These are phyloP conservation scores for Penaeus monodon DNA, from an alignment of 2,888 invertebrate species.

Conservation along the genomic window DNA sequence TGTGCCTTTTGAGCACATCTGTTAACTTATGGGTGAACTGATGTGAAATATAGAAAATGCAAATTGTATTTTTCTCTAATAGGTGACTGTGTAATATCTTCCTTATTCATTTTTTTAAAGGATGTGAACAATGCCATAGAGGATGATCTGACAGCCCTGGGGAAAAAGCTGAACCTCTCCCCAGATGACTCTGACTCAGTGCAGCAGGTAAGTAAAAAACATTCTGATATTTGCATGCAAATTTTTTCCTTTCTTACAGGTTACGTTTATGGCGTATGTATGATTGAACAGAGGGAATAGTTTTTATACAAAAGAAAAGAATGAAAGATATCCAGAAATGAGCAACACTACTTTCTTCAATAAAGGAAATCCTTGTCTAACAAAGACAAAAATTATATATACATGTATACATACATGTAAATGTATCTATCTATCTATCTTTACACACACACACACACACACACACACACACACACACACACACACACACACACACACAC, in stretches of 20 bases:
- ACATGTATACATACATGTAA: constrained; percentile 13
- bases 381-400: not conserved
- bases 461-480: too few species aligned
- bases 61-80: too few species aligned
- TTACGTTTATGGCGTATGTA: too few species aligned
- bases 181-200: not conserved
- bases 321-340: too few species aligned
- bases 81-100: not conserved
- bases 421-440: constrained; percentile 5
- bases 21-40: too few species aligned
- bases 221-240: not conserved
- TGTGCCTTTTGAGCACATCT: too few species aligned
- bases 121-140: constrained; percentile 8
- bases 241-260: not conserved
- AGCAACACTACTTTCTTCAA: too few species aligned
- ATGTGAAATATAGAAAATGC: too few species aligned
- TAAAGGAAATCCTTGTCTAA: too few species aligned
- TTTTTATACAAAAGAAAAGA: too few species aligned
- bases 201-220: not conserved
- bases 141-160: constrained; percentile 1
- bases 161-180: constrained; percentile 12
- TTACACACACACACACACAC: not conserved
- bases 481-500: too few species aligned
- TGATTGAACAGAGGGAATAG: too few species aligned
- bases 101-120: not conserved